These are phyloP conservation scores for Mizuhopecten yessoensis DNA, from an alignment of 1,140 invertebrate species.

Conservation along the genomic window DNA sequence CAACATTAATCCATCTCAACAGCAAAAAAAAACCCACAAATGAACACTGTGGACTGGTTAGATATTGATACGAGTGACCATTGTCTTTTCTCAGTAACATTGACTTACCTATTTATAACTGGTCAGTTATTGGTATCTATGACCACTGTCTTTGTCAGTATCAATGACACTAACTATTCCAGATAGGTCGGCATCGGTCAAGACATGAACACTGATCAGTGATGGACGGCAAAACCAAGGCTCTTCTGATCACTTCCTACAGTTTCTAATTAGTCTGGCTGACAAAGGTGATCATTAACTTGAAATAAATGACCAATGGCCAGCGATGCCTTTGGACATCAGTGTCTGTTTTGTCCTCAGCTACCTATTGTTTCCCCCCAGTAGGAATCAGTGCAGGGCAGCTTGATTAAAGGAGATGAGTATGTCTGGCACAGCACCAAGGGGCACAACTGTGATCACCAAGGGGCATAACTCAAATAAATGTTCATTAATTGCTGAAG, in stretches of 20 bases:
- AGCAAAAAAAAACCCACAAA: too few species aligned
- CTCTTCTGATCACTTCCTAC: not conserved
- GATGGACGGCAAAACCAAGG: not conserved
- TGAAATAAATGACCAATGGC: not conserved
- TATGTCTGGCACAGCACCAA: not conserved
- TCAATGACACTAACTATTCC: not conserved
- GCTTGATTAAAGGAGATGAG: not conserved
- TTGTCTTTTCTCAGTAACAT: not conserved
- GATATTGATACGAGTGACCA: not conserved
- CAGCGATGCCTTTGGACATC: not conserved
- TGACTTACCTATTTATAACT: not conserved
- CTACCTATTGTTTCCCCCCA: not conserved
- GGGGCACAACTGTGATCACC: not conserved
- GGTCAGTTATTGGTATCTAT: not conserved
- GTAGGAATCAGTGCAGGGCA: not conserved
- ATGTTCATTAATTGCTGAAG: not conserved
- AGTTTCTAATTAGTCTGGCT: not conserved
- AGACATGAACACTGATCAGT: not conserved
- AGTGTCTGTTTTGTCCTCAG: not conserved
- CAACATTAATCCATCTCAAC: not conserved
- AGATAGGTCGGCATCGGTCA: not conserved
- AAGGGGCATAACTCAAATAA: conserved; percentile 21
- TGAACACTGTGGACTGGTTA: not conserved
- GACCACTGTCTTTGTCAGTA: not conserved
- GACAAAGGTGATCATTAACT: not conserved